Evolutionary conservation across 2,797 vertebrate species (phyloP).

Genomic region (Huso huso): DNA sequence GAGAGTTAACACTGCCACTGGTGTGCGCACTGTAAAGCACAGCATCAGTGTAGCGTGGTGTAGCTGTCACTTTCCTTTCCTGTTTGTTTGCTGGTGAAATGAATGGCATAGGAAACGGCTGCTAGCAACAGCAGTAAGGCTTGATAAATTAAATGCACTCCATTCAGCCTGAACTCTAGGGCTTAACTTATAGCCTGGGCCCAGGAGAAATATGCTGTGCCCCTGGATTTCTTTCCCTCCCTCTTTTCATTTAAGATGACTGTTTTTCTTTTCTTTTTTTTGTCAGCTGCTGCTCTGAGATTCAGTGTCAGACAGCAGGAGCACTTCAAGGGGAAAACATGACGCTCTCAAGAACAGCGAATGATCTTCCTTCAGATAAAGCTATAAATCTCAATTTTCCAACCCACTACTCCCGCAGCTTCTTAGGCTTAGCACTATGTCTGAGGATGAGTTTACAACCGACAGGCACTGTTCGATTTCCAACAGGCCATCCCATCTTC

Average conservation of each 20-base stretch:
- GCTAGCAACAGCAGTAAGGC: background rate
- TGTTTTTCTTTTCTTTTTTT: background rate
- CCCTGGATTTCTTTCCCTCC: background rate
- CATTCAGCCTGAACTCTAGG: background rate
- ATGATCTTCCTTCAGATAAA: constrained; percentile 1
- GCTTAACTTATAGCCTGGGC: background rate
- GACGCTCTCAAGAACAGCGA: background rate
- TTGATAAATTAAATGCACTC: background rate
- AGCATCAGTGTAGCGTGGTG: too few relatives aligned
- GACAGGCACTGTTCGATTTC: background rate
- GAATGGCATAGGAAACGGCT: background rate
- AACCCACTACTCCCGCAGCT: background rate
- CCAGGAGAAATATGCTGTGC: background rate
- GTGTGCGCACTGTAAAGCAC: too few relatives aligned
- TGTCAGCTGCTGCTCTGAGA: background rate
- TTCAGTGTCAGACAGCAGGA: background rate
- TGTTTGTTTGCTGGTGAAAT: background rate
- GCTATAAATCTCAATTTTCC: constrained; percentile 3
- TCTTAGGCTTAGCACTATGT: background rate
- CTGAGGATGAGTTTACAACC: background rate
- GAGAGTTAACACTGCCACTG: too few relatives aligned
- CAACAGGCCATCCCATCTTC: background rate
- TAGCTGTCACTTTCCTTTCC: too few relatives aligned
- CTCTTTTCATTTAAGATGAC: background rate
- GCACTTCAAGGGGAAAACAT: background rate